phyloP scores from a whole-genome alignment of 2,797 vertebrate species.

The Labroides dimidiatus region DNA sequence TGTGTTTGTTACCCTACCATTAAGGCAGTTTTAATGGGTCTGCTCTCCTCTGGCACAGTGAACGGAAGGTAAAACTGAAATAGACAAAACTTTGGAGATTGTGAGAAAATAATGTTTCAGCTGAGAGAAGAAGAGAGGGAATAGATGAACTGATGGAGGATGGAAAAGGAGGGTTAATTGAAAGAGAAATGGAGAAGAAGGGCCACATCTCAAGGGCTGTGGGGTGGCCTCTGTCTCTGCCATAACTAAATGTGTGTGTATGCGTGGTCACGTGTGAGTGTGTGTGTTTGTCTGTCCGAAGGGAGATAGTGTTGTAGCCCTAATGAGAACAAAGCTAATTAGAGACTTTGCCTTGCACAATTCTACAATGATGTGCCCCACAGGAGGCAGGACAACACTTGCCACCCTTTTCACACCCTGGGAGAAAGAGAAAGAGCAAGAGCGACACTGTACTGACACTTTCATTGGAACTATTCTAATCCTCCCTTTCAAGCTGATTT shows the following conservation, averaged over 20 bases:
- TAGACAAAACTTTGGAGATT: conserved; percentile 62
- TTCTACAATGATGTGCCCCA: conserved; percentile 43
- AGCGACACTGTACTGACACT: conserved; percentile 2
- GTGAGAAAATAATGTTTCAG: conserved; percentile 45
- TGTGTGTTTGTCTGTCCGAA: conserved; percentile 56
- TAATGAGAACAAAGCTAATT: conserved; percentile 81
- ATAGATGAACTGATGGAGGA: conserved; percentile 55
- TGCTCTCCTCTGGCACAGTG: conserved; percentile 47
- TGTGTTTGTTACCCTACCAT: conserved; percentile 58
- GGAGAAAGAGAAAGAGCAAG: conserved; percentile 18
- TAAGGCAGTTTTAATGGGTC: conserved; percentile 66
- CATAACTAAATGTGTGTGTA: conserved; percentile 6
- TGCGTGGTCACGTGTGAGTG: not conserved
- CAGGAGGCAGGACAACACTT: conserved; percentile 57
- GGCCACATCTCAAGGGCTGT: conserved; percentile 68
- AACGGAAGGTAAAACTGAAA: conserved; percentile 71
- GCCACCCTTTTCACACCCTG: conserved; percentile 55
- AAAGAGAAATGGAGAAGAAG: conserved; percentile 66
- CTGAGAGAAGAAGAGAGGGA: conserved; percentile 43
- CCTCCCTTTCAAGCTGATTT: conserved; percentile 25
- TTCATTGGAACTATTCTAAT: conserved; percentile 35
- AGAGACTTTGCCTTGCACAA: conserved; percentile 63
- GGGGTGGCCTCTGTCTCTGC: conserved; percentile 43
- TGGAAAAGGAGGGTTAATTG: conserved; percentile 69
- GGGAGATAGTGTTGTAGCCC: conserved; percentile 60